phyloP scores from a whole-genome alignment of 2,113 vertebrate species.

The Ptyas mucosa region DNA sequence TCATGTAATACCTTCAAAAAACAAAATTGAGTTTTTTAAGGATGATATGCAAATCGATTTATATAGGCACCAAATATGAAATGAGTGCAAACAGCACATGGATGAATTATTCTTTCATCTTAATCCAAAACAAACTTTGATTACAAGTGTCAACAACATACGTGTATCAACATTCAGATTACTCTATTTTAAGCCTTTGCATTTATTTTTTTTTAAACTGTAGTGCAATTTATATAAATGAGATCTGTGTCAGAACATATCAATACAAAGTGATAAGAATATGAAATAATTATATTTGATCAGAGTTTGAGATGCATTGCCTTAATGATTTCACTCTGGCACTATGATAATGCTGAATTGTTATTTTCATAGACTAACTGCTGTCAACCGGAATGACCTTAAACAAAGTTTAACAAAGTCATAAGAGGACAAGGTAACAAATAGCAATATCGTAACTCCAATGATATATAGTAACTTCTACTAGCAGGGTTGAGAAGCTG shows the following conservation, averaged over 20 bases:
- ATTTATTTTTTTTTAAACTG: background rate
- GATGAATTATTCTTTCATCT: background rate
- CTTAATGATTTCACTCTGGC: background rate
- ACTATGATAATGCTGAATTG: background rate
- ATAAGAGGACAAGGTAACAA: background rate
- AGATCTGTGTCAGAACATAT: background rate
- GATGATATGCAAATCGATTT: background rate
- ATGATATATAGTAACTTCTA: background rate
- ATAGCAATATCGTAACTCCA: background rate
- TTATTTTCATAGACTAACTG: background rate
- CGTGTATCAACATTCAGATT: background rate
- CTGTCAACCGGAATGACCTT: background rate
- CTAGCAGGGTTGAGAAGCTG: background rate
- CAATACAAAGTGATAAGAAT: background rate
- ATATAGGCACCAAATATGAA: background rate
- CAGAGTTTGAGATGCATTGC: background rate
- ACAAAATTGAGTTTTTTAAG: background rate
- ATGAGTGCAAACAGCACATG: background rate
- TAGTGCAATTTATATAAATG: background rate
- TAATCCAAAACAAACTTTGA: background rate
- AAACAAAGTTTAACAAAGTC: background rate
- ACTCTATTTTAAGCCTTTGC: background rate
- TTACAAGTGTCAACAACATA: background rate
- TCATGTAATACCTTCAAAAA: background rate
- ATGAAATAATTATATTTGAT: background rate